phyloP scores from a whole-genome alignment of 2,113 vertebrate species.

The Pyrgilauda ruficollis region DNA sequence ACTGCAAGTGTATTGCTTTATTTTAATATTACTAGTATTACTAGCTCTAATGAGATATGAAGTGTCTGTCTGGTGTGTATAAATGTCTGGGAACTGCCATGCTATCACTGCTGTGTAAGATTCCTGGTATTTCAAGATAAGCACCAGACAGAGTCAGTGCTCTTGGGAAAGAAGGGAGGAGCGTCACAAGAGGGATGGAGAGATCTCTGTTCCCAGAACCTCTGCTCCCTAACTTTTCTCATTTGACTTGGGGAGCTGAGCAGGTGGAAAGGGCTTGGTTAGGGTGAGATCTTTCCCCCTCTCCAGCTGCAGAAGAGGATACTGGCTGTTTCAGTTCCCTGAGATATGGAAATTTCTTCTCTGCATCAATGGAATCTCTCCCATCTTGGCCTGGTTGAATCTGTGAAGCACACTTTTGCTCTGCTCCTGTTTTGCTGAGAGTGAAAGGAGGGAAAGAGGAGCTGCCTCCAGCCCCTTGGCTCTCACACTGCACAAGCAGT shows the following conservation, averaged over 20 bases:
- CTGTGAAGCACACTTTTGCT: neutral
- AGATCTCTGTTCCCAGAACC: neutral
- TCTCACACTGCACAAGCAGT: neutral
- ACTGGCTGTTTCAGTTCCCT: neutral
- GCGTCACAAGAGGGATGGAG: neutral
- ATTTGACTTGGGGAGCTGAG: neutral
- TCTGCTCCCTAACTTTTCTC: neutral
- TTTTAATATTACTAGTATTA: neutral
- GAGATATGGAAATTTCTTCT: neutral
- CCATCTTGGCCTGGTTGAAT: neutral
- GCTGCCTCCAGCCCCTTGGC: neutral
- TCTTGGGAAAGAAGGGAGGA: neutral
- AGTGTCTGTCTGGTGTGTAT: neutral
- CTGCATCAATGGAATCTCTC: neutral
- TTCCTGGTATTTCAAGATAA: conserved; percentile 25
- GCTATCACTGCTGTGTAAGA: neutral
- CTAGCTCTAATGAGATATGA: neutral
- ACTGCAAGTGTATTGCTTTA: neutral
- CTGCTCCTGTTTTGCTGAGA: neutral
- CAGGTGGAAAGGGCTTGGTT: neutral
- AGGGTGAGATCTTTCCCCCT: neutral
- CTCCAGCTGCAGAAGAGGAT: neutral
- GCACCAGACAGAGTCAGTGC: neutral
- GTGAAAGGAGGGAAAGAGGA: neutral
- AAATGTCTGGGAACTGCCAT: neutral